Evolutionary conservation across 2,113 vertebrate genomes (phyloP).

Genomic region (Aphelocoma coerulescens): DNA sequence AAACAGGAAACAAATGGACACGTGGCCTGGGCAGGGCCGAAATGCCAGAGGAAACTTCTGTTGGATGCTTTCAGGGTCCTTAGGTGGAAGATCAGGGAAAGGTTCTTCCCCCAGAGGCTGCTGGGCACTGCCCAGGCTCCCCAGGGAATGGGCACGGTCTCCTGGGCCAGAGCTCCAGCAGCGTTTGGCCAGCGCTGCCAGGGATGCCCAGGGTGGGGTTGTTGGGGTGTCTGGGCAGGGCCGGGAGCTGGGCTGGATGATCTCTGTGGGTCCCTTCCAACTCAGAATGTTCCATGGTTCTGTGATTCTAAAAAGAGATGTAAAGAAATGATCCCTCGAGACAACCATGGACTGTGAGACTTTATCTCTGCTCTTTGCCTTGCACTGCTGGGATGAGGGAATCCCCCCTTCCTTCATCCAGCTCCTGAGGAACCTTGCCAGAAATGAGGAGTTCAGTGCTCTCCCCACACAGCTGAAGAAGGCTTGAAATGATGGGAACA

Average conservation of each 20-base stretch:
- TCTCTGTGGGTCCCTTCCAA: rapidly evolving
- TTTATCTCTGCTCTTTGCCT: not conserved
- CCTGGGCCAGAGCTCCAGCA: not conserved
- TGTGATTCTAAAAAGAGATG: not conserved
- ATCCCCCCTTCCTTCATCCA: not conserved
- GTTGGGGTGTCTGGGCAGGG: not conserved
- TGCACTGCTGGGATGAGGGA: not conserved
- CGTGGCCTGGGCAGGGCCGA: not conserved
- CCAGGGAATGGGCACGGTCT: not conserved
- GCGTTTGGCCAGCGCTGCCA: not conserved
- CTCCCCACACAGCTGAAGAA: not conserved
- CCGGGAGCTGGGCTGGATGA: rapidly evolving
- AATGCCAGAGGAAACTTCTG: not conserved
- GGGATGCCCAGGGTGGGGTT: not conserved
- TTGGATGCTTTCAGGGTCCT: not conserved
- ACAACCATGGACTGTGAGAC: not conserved
- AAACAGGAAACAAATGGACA: not conserved
- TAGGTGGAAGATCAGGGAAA: not conserved
- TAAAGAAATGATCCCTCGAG: not conserved
- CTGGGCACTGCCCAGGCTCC: not conserved
- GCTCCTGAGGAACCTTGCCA: not conserved
- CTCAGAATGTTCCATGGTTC: not conserved
- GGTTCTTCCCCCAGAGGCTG: not conserved
- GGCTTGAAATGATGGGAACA: not conserved
- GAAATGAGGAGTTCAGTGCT: not conserved